Evolutionary conservation across 2,888 invertebrate genomes (phyloP).

Genomic region (Hirudinaria manillensis): DNA sequence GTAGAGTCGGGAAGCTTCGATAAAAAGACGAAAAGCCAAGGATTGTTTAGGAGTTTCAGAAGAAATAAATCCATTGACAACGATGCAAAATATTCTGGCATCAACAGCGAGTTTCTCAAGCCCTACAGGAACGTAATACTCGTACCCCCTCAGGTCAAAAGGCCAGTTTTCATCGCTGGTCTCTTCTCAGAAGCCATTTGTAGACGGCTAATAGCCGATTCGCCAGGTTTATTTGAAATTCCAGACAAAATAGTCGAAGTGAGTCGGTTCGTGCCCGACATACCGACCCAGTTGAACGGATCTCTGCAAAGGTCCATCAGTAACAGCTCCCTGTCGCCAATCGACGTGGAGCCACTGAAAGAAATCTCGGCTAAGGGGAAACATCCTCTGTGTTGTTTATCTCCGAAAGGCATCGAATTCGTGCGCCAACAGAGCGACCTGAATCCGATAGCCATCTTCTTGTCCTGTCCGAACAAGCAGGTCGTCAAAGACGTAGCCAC

Average conservation of each 20-base stretch:
- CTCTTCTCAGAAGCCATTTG: slow-evolving; percentile 39
- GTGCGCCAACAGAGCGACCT: slow-evolving; percentile 36
- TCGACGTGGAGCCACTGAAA: slow-evolving; percentile 34
- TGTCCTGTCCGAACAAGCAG: slow-evolving; percentile 37
- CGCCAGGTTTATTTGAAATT: slow-evolving; percentile 36
- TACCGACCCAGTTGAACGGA: background rate
- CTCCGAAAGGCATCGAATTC: slow-evolving; percentile 36
- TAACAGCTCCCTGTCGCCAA: slow-evolving; percentile 14
- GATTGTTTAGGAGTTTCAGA: slow-evolving; percentile 22
- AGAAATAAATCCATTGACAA: slow-evolving; percentile 17
- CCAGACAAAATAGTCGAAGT: slow-evolving; percentile 35
- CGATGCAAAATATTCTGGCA: background rate
- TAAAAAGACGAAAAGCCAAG: background rate
- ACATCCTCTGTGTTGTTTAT: slow-evolving; percentile 39
- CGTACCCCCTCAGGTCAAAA: slow-evolving; percentile 20
- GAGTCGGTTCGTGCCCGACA: background rate
- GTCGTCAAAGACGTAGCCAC: slow-evolving; percentile 35
- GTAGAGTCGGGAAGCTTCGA: background rate
- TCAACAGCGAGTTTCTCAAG: slow-evolving; percentile 14
- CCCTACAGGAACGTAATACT: slow-evolving; percentile 39
- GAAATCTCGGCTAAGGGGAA: slow-evolving; percentile 34
- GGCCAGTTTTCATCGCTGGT: slow-evolving; percentile 41
- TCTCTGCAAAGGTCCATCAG: slow-evolving; percentile 13
- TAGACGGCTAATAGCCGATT: slow-evolving; percentile 36
- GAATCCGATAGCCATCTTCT: slow-evolving; percentile 40